A percentile compares a stretch with the other conserved stretches of the same genome.
Evolutionary conservation across 2,113 vertebrate species (phyloP).

Genomic region (Sardina pilchardus): DNA sequence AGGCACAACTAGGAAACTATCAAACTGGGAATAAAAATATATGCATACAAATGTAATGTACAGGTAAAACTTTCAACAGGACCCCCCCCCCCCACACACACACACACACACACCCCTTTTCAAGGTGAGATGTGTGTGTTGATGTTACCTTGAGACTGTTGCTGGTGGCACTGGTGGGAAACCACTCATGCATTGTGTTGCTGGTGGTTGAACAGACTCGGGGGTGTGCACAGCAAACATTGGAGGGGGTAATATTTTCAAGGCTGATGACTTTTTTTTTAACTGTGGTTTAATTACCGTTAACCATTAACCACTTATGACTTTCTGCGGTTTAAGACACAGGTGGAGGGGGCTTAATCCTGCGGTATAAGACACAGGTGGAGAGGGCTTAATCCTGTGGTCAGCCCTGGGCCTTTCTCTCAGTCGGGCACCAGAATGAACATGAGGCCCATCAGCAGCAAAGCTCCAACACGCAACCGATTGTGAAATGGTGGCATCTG

Average conservation of each 20-base stretch:
- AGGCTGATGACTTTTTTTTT: slow-evolving; percentile 49
- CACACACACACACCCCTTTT: neutral
- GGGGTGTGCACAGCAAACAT: slow-evolving; percentile 67
- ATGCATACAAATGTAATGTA: too few relatives aligned
- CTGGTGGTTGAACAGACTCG: slow-evolving; percentile 58
- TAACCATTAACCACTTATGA: slow-evolving; percentile 62
- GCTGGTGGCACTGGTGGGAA: slow-evolving; percentile 54
- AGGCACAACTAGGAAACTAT: too few relatives aligned
- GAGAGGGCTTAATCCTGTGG: neutral
- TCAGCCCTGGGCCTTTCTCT: neutral
- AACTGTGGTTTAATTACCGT: slow-evolving; percentile 61
- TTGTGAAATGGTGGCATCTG: neutral
- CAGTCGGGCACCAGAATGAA: neutral
- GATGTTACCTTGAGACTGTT: slow-evolving; percentile 40
- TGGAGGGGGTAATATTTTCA: slow-evolving; percentile 56
- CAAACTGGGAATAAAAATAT: too few relatives aligned
- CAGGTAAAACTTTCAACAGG: neutral
- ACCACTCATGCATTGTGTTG: slow-evolving; percentile 52
- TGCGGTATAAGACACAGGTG: neutral
- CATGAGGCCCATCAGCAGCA: neutral
- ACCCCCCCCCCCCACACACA: neutral
- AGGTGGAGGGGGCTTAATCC: slow-evolving; percentile 20
- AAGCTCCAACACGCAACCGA: neutral
- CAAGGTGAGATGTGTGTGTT: slow-evolving; percentile 22
- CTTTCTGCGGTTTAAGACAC: slow-evolving; percentile 50